Percentiles rank a stretch among this genome's conserved stretches.
phyloP scores from a whole-genome alignment of 2,888 invertebrate species.

The Melanophora roralis region DNA sequence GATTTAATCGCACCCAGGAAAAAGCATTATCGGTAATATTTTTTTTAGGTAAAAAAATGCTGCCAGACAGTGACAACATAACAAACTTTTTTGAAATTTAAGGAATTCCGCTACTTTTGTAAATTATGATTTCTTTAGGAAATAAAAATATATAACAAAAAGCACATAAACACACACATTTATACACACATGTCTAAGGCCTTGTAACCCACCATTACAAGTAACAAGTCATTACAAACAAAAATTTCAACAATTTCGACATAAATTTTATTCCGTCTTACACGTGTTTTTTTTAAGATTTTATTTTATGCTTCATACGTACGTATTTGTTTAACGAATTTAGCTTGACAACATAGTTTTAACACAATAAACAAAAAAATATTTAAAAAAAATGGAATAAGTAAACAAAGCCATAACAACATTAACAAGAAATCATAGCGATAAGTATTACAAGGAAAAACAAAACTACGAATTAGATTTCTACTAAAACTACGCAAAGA shows the following conservation, averaged over 20 bases:
- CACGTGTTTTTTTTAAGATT: conserved; percentile 3
- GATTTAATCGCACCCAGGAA: no score
- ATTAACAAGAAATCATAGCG: no score
- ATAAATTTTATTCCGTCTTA: conserved; percentile 28
- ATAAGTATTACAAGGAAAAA: background rate
- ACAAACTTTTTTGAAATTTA: no score
- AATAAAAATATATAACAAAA: background rate
- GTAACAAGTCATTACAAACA: no score
- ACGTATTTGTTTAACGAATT: background rate
- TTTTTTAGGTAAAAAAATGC: no score
- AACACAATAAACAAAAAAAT: background rate
- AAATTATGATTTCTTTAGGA: background rate
- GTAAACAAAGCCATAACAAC: background rate
- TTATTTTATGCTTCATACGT: background rate
- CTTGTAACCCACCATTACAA: background rate
- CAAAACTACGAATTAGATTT: background rate
- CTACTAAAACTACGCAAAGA: no score
- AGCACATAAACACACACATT: background rate
- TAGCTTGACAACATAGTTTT: conserved; percentile 30
- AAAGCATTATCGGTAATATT: no score
- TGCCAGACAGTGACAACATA: no score
- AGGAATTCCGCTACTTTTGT: no score
- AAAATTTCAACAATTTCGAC: background rate
- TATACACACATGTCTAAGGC: background rate
- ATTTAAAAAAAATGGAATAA: background rate